phyloP scores from a whole-genome alignment of 2,888 invertebrate species.

The Prosapia bicincta region DNA sequence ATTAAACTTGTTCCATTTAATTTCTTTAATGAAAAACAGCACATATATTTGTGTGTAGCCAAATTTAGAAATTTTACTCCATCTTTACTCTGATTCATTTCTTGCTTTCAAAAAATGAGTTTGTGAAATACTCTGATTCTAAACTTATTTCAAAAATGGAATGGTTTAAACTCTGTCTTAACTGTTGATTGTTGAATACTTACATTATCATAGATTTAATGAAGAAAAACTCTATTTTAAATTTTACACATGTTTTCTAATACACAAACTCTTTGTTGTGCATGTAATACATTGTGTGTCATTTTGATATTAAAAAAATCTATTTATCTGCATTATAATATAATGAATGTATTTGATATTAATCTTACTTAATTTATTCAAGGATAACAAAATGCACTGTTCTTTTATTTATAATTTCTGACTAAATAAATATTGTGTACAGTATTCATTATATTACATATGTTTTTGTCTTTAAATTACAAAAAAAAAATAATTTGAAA shows the following conservation, averaged over 20 bases:
- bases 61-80: not conserved
- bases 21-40: no score
- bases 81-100: not conserved
- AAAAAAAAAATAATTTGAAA: not conserved
- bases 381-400: not conserved
- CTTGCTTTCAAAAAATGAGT: not conserved
- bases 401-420: not conserved
- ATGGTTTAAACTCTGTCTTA: not conserved
- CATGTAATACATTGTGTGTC: not conserved
- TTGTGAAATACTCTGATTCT: not conserved
- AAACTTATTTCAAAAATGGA: not conserved
- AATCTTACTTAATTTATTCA: not conserved
- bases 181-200: not conserved
- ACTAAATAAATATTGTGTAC: not conserved
- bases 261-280: not conserved
- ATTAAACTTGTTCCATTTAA: no score
- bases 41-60: no score
- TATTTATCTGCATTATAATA: not conserved
- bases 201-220: not conserved
- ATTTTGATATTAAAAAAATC: not conserved
- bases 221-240: not conserved
- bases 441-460: not conserved
- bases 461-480: not conserved
- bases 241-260: not conserved
- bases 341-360: not conserved